Base-by-base conservation (phyloP, 2,113 vertebrate genomes). In the Cheirogaleus medius region DNA sequence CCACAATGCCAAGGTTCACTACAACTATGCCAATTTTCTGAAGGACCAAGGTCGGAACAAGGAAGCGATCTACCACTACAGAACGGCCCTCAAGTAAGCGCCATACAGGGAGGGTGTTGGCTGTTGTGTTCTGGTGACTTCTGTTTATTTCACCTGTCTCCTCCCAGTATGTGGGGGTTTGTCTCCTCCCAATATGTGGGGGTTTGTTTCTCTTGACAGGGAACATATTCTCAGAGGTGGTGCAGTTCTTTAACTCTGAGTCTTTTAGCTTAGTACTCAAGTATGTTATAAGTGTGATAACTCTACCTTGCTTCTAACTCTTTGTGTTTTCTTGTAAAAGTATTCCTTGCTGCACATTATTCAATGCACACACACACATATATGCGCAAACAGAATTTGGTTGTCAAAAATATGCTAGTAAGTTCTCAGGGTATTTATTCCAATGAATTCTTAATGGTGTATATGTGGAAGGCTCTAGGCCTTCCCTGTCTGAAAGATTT, bases 1-100 rank as follows among this genome's bases (percentile, higher is more conserved):
- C 92, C 99, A 99, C 98, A 99, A 99, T 0, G 99, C 99, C 98
- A 99, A 99, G 99, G 99, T 99, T 74, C 99, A 99, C 98, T 99
- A 99, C 99, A 99, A 99, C 99, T 99, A 99, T 0, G 99, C 99
- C 98, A 99, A 99, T 98, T 99, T 99, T 97, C 99, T 99, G 98
- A 99, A 99, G 95, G 99, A 99, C 98, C 99, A 98, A 54, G 99
- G 99, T 63, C 99, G 99, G 8, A 99, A 99, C 18, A 27, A 97
- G 54, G 99, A 99, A 98, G 99, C 99, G 0, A 99, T 99, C 97
- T 98, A 99, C 97, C 99, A 99, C 98, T 99, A 99, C 98, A 99
- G 98, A 97, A 99, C 99, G 0, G 99, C 99, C 71, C 99, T 99
- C 96, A 98, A 97, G 99, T 99, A 98, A 99, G 99, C 93, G 6